Evolutionary conservation across 30 jellyfish, hydroid and myxozoan species (phyloP), one percentile per base, ranked within the genome.

Genomic region (Turritopsis rubra): DNA sequence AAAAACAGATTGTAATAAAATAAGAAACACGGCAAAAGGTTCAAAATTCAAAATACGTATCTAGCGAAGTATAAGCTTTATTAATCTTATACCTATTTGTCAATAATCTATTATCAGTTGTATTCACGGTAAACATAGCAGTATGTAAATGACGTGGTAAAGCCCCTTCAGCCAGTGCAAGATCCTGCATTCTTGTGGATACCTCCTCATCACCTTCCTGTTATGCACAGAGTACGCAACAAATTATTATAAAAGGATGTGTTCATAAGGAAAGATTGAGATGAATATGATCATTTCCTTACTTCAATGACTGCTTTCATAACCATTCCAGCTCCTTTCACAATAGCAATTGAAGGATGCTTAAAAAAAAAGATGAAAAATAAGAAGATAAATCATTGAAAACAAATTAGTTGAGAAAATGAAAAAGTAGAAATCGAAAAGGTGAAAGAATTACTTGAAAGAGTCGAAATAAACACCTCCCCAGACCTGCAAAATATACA

Each of bases 131-230:
- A 71, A 85, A 94, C 97, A 94, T 85, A 16, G 99, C 96, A 53
- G 99, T 88, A 28, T 84, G 97, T 53, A 94, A 72, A 75, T 94
- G 97, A 21, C 95, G 52, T 0, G 99, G 99, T 28, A 94, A 78
- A 1, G 96, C 96, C 74, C 99, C 99, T 79, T 94, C 99, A 7
- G 97, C 96, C 24, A 94, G 85, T 81, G 99, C 99, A 21, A 94
- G 81, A 74, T 94, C 96, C 82, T 94, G 99, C 97, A 94, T 89
- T 80, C 90, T 83, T 21, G 97, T 90, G 29, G 96, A 95, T 66
- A 94, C 86, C 52, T 94, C 99, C 4, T 88, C 97, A 73, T 89
- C 96, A 27, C 97, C 96, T 83, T 94, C 99, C 95, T 92, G 23
- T 16, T 19, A 60, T 25, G 7, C 21, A 86, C 8, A 19, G 29